These are phyloP conservation scores for Formica selysi DNA, from an alignment of 1,140 invertebrate species.

Conservation along the genomic window DNA sequence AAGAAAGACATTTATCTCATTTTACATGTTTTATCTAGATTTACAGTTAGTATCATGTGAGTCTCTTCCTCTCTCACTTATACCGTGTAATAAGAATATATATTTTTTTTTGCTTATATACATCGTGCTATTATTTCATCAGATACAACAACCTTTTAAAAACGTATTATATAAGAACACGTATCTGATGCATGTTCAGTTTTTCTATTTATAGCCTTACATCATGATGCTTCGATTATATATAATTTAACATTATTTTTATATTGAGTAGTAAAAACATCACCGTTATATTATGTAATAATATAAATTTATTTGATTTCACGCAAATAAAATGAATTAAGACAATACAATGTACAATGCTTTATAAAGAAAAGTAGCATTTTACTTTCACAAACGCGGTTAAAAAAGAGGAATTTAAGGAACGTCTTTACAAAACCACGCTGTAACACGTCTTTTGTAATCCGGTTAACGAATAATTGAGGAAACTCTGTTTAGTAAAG, in stretches of 20 bases:
- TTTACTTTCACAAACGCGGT: slow-evolving; percentile 15
- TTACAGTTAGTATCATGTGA: not conserved
- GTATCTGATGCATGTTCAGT: not conserved
- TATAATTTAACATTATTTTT: too few relatives aligned
- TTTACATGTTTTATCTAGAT: not conserved
- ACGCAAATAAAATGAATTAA: not conserved
- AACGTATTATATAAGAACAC: not conserved
- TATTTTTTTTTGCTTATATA: not conserved
- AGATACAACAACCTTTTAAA: not conserved
- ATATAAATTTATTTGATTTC: not conserved
- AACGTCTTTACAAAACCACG: not conserved
- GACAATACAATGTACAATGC: slow-evolving; percentile 5
- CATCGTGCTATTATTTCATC: not conserved
- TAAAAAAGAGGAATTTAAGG: slow-evolving; percentile 35
- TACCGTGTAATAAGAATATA: not conserved
- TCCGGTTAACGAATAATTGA: slow-evolving; percentile 59
- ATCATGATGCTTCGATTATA: not conserved
- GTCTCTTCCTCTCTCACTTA: not conserved
- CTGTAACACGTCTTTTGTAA: slow-evolving; percentile 38
- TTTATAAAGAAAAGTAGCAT: slow-evolving; percentile 33
- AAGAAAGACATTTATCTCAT: not conserved
- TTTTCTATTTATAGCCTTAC: not conserved
- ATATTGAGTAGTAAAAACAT: not conserved
- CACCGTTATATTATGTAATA: not conserved
- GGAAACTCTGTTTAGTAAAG: slow-evolving; percentile 46